Conservation (phyloP, 2,888 invertebrate genomes). For the Pharmacophagus antenor region DNA sequence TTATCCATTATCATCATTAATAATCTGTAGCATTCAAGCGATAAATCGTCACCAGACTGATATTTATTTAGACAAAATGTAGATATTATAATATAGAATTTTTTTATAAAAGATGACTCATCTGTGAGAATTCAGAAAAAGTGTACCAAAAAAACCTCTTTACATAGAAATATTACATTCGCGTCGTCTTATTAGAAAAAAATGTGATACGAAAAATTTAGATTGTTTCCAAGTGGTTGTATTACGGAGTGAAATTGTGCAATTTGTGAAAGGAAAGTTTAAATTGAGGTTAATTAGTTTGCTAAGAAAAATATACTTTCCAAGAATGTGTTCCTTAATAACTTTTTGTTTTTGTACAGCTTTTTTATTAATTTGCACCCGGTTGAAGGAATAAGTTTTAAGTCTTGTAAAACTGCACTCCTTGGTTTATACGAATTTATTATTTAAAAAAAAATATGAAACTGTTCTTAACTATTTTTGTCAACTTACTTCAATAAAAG, state of each 20-base stretch:
- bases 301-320: constrained; percentile 18
- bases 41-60: no score
- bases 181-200: neutral
- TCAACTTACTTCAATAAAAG: no score
- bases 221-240: constrained; percentile 3
- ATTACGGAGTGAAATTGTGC: constrained; percentile 2
- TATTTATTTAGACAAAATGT: no score
- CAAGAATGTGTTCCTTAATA: constrained; percentile 11
- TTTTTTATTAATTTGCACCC: constrained; percentile 4
- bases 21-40: no score
- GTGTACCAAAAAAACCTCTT: neutral
- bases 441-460: no score
- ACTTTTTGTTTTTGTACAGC: constrained; percentile 12
- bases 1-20: no score
- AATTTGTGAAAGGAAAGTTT: constrained; percentile 20
- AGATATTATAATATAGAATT: no score
- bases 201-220: neutral
- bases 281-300: constrained; percentile 26
- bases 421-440: no score
- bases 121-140: no score
- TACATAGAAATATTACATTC: neutral
- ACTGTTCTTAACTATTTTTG: no score
- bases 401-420: no score
- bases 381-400: neutral
- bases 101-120: no score